phyloP scores from a whole-genome alignment of 92 coral and sea anemone species.

The Epizoanthus scotinus region DNA sequence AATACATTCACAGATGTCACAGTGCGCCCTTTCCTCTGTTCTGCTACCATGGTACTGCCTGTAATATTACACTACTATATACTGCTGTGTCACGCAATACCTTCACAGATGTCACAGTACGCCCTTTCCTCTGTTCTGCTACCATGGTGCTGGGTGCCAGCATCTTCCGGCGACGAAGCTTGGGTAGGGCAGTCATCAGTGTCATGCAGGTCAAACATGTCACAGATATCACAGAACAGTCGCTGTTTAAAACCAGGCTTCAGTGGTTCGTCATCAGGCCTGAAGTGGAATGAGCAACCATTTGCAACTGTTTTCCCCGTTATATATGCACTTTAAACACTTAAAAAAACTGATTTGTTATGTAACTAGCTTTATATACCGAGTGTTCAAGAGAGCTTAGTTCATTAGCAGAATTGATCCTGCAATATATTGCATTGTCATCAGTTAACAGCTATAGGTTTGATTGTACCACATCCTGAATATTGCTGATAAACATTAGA shows the following conservation, averaged over 20 bases:
- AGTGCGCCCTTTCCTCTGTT: no score
- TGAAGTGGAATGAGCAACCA: constrained; percentile 22
- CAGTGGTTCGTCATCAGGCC: constrained; percentile 87
- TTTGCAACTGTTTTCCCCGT: not conserved
- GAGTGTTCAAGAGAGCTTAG: no score
- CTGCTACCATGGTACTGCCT: no score
- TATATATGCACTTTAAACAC: not conserved
- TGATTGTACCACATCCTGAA: no score
- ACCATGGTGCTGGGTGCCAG: constrained; percentile 88
- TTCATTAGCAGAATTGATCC: no score
- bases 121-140: constrained; percentile 84
- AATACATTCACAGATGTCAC: no score
- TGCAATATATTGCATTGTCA: no score
- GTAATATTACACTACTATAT: no score
- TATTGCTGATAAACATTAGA: no score
- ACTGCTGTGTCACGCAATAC: constrained; percentile 40
- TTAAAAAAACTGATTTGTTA: not conserved
- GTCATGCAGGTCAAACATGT: constrained; percentile 91
- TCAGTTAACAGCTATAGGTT: no score
- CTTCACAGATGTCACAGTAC: constrained; percentile 94
- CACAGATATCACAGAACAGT: constrained; percentile 97
- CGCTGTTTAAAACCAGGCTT: constrained; percentile 82
- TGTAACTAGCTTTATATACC: no score
- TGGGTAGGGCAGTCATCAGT: constrained; percentile 99
- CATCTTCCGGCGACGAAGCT: constrained; percentile 78